Evolutionary conservation across 2,797 vertebrate genomes (phyloP).

Genomic region (Mormyrops attenuatus): DNA sequence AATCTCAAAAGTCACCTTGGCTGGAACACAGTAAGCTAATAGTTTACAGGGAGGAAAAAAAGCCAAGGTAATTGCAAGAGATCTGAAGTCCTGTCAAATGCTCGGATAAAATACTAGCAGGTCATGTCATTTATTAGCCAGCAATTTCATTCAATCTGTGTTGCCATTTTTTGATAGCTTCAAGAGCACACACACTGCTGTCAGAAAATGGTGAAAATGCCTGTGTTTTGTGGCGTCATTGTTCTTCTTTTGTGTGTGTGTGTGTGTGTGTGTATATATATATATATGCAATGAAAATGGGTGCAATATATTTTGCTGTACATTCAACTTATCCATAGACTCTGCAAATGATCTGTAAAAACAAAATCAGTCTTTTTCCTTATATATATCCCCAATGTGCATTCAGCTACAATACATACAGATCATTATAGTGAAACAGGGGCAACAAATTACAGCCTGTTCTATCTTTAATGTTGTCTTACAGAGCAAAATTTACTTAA

Average conservation of each 20-base stretch:
- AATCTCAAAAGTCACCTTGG: conserved; percentile 5
- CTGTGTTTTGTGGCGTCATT: not conserved
- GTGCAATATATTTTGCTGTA: not conserved
- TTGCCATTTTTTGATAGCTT: not conserved
- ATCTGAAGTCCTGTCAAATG: not conserved
- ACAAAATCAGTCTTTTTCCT: not conserved
- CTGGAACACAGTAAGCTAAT: not conserved
- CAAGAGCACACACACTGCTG: not conserved
- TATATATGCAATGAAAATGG: not conserved
- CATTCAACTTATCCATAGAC: not conserved
- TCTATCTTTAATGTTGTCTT: not conserved
- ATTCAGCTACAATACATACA: not conserved
- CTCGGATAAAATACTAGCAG: not conserved
- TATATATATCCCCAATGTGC: not conserved
- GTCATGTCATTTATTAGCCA: not conserved
- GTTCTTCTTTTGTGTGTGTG: not conserved
- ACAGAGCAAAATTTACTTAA: not conserved
- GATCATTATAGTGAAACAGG: not conserved
- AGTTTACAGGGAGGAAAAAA: not conserved
- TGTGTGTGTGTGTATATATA: not conserved
- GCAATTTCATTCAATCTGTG: not conserved
- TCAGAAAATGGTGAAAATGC: not conserved
- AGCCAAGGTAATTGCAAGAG: not conserved
- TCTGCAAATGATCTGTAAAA: not conserved
- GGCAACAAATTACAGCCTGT: not conserved